phyloP scores from a whole-genome alignment of 2,888 invertebrate species.

The Diarsia dahlii region DNA sequence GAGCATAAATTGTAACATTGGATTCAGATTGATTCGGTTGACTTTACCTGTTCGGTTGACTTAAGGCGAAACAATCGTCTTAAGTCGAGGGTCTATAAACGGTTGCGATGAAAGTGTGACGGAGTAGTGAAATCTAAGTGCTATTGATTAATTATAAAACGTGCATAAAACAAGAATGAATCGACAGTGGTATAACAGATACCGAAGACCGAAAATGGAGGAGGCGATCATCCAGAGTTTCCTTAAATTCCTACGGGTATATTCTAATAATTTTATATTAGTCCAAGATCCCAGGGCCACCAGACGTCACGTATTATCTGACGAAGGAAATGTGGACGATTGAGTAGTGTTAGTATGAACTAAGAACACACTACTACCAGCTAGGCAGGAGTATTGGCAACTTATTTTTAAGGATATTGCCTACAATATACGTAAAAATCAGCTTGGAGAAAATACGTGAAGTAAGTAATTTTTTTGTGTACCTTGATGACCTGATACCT shows the following conservation, averaged over 20 bases:
- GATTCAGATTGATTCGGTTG: constrained; percentile 65
- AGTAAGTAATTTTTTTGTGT: too few relatives aligned
- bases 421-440: too few relatives aligned
- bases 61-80: constrained; percentile 28
- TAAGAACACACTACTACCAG: too few relatives aligned
- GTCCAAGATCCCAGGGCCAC: too few relatives aligned
- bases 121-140: constrained; percentile 77
- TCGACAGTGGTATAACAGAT: constrained; percentile 63
- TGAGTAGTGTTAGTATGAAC: too few relatives aligned
- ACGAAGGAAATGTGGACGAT: too few relatives aligned
- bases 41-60: constrained; percentile 25
- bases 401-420: too few relatives aligned
- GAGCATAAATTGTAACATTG: constrained; percentile 65
- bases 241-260: constrained; percentile 80
- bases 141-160: constrained; percentile 62
- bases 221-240: constrained; percentile 75
- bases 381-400: too few relatives aligned
- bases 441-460: too few relatives aligned
- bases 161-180: constrained; percentile 70
- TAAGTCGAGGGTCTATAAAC: constrained; percentile 45
- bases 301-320: too few relatives aligned
- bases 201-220: constrained; percentile 72
- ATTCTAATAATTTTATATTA: too few relatives aligned
- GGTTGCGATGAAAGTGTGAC: constrained; percentile 80
- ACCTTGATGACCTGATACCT: too few relatives aligned